These are phyloP conservation scores for Anthrax anthrax DNA, from an alignment of 2,888 invertebrate species.

Conservation along the genomic window DNA sequence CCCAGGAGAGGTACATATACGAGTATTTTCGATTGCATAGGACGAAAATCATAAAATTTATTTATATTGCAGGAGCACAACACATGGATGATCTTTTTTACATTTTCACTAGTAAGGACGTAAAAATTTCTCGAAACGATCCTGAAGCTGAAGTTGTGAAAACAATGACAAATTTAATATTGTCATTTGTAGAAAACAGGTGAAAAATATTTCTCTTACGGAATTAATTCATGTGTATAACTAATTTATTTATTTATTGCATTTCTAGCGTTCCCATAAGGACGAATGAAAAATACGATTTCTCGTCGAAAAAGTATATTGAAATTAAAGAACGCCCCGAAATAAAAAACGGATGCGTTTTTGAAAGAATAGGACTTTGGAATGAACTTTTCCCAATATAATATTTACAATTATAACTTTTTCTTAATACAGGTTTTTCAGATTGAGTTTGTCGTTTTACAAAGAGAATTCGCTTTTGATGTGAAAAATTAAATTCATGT, in stretches of 20 bases:
- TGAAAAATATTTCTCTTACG: no score
- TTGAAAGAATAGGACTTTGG: not conserved
- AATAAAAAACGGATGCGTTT: not conserved
- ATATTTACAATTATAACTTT: no score
- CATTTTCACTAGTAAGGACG: slow-evolving; percentile 30
- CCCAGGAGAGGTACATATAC: no score
- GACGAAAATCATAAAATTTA: no score
- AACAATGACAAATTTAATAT: slow-evolving; percentile 33
- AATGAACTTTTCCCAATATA: not conserved
- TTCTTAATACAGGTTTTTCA: no score
- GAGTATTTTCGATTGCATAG: no score
- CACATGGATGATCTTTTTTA: slow-evolving; percentile 41
- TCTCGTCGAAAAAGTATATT: not conserved
- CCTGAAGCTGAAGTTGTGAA: slow-evolving; percentile 33
- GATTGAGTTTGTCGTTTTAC: no score
- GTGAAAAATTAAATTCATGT: no score
- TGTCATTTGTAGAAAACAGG: slow-evolving; percentile 35
- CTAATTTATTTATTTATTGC: no score
- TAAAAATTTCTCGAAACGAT: slow-evolving; percentile 26
- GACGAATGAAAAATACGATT: not conserved
- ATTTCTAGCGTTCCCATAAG: no score
- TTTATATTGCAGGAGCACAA: slow-evolving; percentile 21
- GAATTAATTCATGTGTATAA: no score
- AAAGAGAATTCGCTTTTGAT: no score
- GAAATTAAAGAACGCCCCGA: not conserved